Percentiles rank a stretch among this genome's conserved stretches.
phyloP scores from a whole-genome alignment of 1,140 invertebrate genomes.

The Periplaneta americana region DNA sequence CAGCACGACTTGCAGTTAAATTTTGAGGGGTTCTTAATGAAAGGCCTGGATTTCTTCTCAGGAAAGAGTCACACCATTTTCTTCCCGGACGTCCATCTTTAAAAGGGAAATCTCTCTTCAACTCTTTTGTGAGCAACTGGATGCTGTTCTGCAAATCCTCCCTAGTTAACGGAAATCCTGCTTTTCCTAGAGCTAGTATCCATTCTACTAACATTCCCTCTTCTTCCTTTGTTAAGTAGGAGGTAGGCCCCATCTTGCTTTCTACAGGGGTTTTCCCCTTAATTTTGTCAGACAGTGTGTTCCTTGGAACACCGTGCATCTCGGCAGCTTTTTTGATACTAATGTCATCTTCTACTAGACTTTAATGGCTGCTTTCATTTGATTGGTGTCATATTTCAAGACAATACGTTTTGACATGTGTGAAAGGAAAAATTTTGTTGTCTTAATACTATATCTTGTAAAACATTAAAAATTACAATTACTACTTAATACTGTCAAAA shows the following conservation, averaged over 20 bases:
- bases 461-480: too few species aligned
- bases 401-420: too few species aligned
- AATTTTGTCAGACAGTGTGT: too few species aligned
- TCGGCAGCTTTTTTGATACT: too few species aligned
- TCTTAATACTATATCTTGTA: too few species aligned
- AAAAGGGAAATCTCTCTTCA: slow-evolving; percentile 16
- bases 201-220: not conserved
- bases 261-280: not conserved
- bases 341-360: too few species aligned
- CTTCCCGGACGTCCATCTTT: slow-evolving; percentile 16
- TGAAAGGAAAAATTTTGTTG: too few species aligned
- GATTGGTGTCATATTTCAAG: too few species aligned
- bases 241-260: not conserved
- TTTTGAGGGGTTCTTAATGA: slow-evolving; percentile 6
- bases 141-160: slow-evolving; percentile 18
- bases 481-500: too few species aligned
- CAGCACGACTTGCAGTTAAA: slow-evolving; percentile 2
- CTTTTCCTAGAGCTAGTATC: not conserved
- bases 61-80: slow-evolving; percentile 19
- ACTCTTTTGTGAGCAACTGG: slow-evolving; percentile 11
- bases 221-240: not conserved
- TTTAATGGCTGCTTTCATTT: too few species aligned
- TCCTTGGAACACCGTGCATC: too few species aligned
- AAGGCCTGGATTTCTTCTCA: slow-evolving; percentile 15
- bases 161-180: slow-evolving; percentile 6